These are phyloP conservation scores for Anisognathus igniventris DNA, from an alignment of 2,797 vertebrate species.

Conservation along the genomic window DNA sequence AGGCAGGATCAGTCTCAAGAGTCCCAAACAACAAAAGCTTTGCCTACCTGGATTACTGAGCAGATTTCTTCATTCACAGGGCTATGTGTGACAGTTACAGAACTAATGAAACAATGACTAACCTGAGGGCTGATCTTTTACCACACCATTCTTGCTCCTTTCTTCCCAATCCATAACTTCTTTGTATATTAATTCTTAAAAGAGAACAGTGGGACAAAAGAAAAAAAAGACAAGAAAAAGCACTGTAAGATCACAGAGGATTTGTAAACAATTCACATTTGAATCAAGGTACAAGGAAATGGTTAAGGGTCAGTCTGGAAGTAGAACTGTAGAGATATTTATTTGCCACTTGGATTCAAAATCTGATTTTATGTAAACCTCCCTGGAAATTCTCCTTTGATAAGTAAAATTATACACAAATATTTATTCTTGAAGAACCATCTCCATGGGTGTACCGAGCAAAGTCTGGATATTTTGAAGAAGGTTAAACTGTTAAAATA, in stretches of 20 bases:
- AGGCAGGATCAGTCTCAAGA: not conserved
- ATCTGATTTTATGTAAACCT: not conserved
- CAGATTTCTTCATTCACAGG: not conserved
- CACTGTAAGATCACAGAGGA: not conserved
- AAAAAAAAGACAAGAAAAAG: not conserved
- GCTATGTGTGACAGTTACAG: not conserved
- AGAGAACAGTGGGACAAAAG: not conserved
- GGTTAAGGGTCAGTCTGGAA: not conserved
- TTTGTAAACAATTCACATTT: not conserved
- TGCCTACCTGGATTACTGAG: not conserved
- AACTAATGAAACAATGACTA: conserved; percentile 72
- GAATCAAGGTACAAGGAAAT: not conserved
- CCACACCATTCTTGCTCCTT: conserved; percentile 93
- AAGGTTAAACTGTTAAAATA: not conserved
- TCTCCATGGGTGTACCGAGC: not conserved
- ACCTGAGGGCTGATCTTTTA: conserved; percentile 94
- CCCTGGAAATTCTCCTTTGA: not conserved
- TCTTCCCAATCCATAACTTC: conserved; percentile 98
- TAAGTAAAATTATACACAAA: not conserved
- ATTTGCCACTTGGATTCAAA: not conserved
- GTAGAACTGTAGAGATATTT: not conserved
- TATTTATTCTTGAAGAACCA: not conserved
- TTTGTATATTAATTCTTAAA: conserved; percentile 93
- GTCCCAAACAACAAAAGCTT: not conserved
- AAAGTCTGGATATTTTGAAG: not conserved